Conservation (phyloP, 2,888 invertebrate genomes). For the Drosophila melanosoma region DNA sequence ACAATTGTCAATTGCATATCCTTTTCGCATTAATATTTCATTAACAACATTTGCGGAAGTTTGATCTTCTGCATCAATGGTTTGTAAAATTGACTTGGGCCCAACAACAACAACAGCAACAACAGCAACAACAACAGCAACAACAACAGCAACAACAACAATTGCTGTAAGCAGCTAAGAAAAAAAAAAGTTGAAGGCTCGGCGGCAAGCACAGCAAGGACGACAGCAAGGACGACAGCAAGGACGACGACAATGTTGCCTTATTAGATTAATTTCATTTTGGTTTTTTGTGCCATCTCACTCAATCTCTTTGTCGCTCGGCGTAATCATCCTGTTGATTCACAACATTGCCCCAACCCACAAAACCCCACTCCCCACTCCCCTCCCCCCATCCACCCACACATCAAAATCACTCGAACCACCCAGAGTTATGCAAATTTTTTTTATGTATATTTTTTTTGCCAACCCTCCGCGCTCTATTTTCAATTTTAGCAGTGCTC, state of each 20-base stretch:
- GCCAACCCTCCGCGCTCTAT: conserved; percentile 71
- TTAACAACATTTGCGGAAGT: conserved; percentile 83
- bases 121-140: conserved; percentile 31
- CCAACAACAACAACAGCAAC: conserved; percentile 36
- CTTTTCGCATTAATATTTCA: conserved; percentile 82
- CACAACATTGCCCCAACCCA: conserved; percentile 50
- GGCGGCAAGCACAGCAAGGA: conserved; percentile 10
- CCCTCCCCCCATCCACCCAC: background rate
- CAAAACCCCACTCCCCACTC: background rate
- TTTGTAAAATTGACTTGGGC: conserved; percentile 84
- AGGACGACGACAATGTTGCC: conserved; percentile 77
- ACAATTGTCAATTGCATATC: conserved; percentile 83
- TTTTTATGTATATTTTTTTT: conserved; percentile 35
- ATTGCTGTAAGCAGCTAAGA: conserved; percentile 49
- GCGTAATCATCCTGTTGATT: conserved; percentile 77
- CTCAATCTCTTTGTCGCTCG: conserved; percentile 15
- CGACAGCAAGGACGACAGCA: conserved; percentile 11
- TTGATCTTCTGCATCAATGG: conserved; percentile 85
- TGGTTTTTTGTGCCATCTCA: conserved; percentile 37
- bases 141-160: conserved; percentile 14
- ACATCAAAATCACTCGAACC: conserved; percentile 51
- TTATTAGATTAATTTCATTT: conserved; percentile 84
- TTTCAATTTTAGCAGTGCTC: conserved; percentile 69
- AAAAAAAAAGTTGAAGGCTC: conserved; percentile 59
- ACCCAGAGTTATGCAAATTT: conserved; percentile 75